Base-by-base conservation (phyloP, 2,888 invertebrate genomes). In the Cabera pusaria region DNA sequence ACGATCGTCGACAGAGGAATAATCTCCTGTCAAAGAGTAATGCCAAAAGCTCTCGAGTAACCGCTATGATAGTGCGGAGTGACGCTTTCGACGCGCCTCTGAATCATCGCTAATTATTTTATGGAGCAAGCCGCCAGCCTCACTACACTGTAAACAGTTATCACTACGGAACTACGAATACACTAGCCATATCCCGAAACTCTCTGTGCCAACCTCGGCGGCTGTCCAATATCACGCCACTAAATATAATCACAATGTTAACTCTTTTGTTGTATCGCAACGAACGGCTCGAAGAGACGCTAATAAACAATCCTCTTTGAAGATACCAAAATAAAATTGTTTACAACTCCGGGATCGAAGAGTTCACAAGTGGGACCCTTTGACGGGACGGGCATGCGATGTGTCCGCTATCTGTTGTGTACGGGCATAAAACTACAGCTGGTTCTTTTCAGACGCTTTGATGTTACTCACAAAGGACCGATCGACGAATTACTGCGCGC, bases 61-160 rank as follows among this genome's bases (percentile, higher is more conserved):
- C 64, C 46, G 65, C 68, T 64, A 62, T 64, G 62, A 60, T 59
- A 60, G 67, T 64, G 75, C 55, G 62, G 73, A 72, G 68, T 65
- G 75, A 75, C 72, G 74, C 72, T 79, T 72, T 78, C 72, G 68
- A 64, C 72, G 64, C 64, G 59, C 34, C 61, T 69, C 75, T 86
- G 83, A 86, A 82, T 85, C 86, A 84, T 59, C 44, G 60, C 71
- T 84, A 82, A 83, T 86, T 83, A 85, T 81, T 86, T 82, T 79
- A 79, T 75, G 77, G 72, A 64, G 52, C 67, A 62, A 60, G 58
- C 2, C 4, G 14, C 14, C 2, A 3, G 14, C 14, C 3, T n/a
- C n/a, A n/a, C n/a, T n/a, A n/a, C n/a, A n/a, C n/a, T n/a, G n/a
- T n/a, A n/a, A n/a, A n/a, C n/a, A n/a, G n/a, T n/a, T n/a, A n/a